Evolutionary conservation across 2,888 invertebrate species (phyloP), one percentile per base, ranked within the genome.

Genomic region (Melinaea menophilus): DNA sequence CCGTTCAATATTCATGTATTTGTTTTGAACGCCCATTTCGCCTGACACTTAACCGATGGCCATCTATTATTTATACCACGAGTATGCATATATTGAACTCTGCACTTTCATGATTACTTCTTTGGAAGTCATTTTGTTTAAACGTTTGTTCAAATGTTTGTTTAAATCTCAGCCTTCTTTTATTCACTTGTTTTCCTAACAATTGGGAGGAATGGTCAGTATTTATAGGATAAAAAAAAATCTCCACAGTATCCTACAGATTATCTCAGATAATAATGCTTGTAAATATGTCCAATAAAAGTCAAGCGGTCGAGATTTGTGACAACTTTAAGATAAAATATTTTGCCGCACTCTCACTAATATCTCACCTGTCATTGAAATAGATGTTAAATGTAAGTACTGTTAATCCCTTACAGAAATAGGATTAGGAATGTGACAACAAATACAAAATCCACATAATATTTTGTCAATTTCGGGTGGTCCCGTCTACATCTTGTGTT

Each of bases 381-480:
- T 57, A 71, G 64, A 67, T 64, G 61, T 67, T 62, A 69, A 65
- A 61, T 56, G 58, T 76, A 70, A 73, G 71, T 68, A 64, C 56
- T 63, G 63, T 62, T 84, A 84, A 85, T 85, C 84, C 75, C 59
- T 64, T 71, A 68, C 67, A 71, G 73, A 77, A 78, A 78, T 76
- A 72, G 71, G 76, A 73, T 72, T 77, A 80, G 79, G 59, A 74
- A 75, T 69, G 71, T 73, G 73, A 75, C 80, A 81, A 82, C 80
- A 84, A 84, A 81, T 67, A 66, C 57, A 73, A 72, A 75, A 75
- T 77, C 75, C 70, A 73, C 80, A 79, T 83, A 89, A 90, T 90
- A 89, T 90, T 90, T 88, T 87, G 90, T 78, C 83, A 86, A 89
- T 81, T 82, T 79, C 74, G 63, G 88, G 87, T 86, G 89, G 90